Base-by-base conservation (phyloP, 2,888 invertebrate genomes). In the Xylota segnis region DNA sequence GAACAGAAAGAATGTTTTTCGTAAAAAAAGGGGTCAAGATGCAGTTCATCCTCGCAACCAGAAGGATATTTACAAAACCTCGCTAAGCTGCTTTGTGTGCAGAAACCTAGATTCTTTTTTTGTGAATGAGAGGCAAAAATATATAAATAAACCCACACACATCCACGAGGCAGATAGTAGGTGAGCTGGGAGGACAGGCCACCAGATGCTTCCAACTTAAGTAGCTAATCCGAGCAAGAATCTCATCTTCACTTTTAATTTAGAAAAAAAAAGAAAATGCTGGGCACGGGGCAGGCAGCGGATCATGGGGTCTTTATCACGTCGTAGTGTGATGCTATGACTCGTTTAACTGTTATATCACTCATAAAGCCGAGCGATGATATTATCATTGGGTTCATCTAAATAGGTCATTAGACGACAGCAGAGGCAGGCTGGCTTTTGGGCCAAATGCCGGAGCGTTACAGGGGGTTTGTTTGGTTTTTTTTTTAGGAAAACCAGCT, bases 191-290 rank as follows among this genome's bases (percentile, higher is more conserved):
- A n/a, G 29, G 14, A 37, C 37, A n/a, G 27, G n/a, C 47, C 23
- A 18, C 12, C 71, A n/a, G 54, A 52, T 65, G 70, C 29, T 54
- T 65, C 27, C 56, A 52, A 84, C 70, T 75, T 59, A 84, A 84
- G 81, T 71, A 52, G 65, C 75, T 75, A 75, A 81, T 84, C 84
- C 79, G 75, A 65, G 65, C 52, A 32, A 59, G n/a, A 65, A 75
- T 70, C 75, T 66, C 70, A 71, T 79, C 84, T 75, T 83, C 63
- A 47, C 70, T 75, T 76, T 84, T 84, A 81, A 76, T 84, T 84
- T 61, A 81, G 75, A 45, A 40, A 32, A 45, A 45, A 29, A 29
- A n/a, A n/a, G n/a, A n/a, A n/a, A n/a, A n/a, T n/a, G n/a, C 34
- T n/a, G 68, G 43, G 37, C 27, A 52, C 45, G 29, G 43, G n/a